These are phyloP conservation scores for Drosophila bocki DNA, from an alignment of 1,140 invertebrate species.

Conservation along the genomic window DNA sequence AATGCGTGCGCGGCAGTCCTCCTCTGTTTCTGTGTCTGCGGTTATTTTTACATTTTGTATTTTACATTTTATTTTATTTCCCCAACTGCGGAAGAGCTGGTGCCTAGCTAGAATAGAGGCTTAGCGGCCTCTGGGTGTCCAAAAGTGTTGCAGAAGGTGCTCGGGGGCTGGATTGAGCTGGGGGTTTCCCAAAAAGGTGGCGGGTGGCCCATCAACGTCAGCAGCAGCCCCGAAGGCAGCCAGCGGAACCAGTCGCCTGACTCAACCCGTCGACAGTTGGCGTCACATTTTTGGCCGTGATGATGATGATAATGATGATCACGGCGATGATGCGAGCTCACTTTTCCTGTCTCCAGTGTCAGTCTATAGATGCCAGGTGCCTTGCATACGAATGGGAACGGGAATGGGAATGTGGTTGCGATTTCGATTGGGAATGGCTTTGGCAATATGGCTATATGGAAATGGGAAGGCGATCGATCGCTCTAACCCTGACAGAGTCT, in stretches of 20 bases:
- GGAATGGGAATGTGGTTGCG: conserved; percentile 20
- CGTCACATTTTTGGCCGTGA: conserved; percentile 80
- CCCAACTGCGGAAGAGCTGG: conserved; percentile 56
- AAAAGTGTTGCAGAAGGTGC: conserved; percentile 44
- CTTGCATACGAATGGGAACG: conserved; percentile 62
- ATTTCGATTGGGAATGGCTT: conserved; percentile 15
- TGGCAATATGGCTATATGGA: conserved; percentile 20
- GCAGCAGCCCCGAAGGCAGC: conserved; percentile 25
- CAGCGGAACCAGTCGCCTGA: conserved; percentile 55
- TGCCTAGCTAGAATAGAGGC: conserved; percentile 2
- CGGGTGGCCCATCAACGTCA: conserved; percentile 30
- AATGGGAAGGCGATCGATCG: conserved; percentile 41
- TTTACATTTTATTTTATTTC: conserved; percentile 17
- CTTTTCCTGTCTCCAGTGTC: conserved; percentile 83
- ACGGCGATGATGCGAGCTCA: conserved; percentile 69
- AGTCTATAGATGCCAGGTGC: conserved; percentile 53
- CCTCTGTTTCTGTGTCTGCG: conserved; percentile 11
- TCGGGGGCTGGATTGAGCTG: background rate
- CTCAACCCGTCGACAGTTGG: conserved; percentile 53
- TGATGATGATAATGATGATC: conserved; percentile 58
- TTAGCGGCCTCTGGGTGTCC: conserved; percentile 25
- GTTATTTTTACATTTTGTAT: conserved; percentile 22
- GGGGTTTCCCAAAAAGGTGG: conserved; percentile 29
- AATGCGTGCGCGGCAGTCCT: conserved; percentile 50
- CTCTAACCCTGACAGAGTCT: conserved; percentile 51